Base-by-base conservation (phyloP, 2,797 vertebrate genomes). In the Tinamus major region DNA sequence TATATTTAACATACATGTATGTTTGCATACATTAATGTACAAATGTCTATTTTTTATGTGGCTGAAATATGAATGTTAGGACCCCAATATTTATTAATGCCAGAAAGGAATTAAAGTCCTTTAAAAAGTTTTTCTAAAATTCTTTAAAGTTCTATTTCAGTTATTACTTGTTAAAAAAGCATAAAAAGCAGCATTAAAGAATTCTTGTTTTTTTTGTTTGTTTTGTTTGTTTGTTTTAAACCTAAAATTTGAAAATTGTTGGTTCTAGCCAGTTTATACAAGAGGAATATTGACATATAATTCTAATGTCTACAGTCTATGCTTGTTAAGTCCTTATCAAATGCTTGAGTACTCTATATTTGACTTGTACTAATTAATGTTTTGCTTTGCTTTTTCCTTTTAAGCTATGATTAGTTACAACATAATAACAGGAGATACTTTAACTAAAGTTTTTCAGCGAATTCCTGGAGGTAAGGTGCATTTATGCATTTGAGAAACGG, bases 401-500 rank as follows among this genome's bases (percentile, higher is more conserved):
- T 87, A 95, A 99, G 99, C 99, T 77, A 99, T 99, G 99, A 98
- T 99, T 92, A 99, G 99, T 98, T 99, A 99, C 97, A 99, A 99
- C 97, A 99, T 99, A 96, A 98, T 99, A 96, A 98, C 98, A 83
- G 99, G 98, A 89, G 99, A 99, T 92, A 99, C 98, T 51, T 89
- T 99, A 95, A 98, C 98, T 94, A 99, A 99, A 98, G 98, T 99
- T 80, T 99, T 99, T 97, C 98, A 98, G 96, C 98, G 98, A 97
- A 98, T 99, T 94, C 98, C 98, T 94, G 99, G 98, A 98, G 99
- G 99, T 99, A 97, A 96, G 98, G 95, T 75, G 5, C 19, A 39
- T 85, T 82, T 77, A 1, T 80, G 86, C 76, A 44, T 64, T 76
- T 65, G 26, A 13, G 5, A 83, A 41, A 1, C 9, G 14, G 21